phyloP scores from a whole-genome alignment of 2,888 invertebrate species.

The Druceiella hillmani region DNA sequence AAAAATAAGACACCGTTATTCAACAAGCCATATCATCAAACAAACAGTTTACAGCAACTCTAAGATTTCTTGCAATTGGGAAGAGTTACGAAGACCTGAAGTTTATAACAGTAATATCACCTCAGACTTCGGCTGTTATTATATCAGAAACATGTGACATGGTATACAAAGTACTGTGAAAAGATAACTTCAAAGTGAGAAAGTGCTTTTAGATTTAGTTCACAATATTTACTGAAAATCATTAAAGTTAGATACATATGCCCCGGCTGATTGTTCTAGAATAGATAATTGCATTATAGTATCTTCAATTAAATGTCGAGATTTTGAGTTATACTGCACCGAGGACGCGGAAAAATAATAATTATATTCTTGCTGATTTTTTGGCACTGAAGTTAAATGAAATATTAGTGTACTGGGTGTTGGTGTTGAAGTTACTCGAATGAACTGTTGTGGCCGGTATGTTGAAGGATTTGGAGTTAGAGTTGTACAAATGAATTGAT shows the following conservation, averaged over 20 bases:
- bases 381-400: too few relatives aligned
- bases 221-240: background rate
- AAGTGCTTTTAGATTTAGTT: background rate
- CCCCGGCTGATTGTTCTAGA: background rate
- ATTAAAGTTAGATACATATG: background rate
- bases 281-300: too few relatives aligned
- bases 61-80: background rate
- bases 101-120: slow-evolving; percentile 1
- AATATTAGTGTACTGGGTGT: too few relatives aligned
- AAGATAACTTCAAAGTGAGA: background rate
- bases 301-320: too few relatives aligned
- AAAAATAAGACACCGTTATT: background rate
- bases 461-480: too few relatives aligned
- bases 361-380: too few relatives aligned
- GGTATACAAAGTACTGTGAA: background rate
- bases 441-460: too few relatives aligned
- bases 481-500: too few relatives aligned
- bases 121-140: background rate
- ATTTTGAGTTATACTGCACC: too few relatives aligned
- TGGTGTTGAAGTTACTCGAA: too few relatives aligned
- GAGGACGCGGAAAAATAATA: too few relatives aligned
- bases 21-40: background rate
- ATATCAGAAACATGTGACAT: background rate
- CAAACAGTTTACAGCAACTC: background rate
- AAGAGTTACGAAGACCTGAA: too few relatives aligned